phyloP scores from a whole-genome alignment of 2,888 invertebrate genomes.

The Frankliniella intonsa region DNA sequence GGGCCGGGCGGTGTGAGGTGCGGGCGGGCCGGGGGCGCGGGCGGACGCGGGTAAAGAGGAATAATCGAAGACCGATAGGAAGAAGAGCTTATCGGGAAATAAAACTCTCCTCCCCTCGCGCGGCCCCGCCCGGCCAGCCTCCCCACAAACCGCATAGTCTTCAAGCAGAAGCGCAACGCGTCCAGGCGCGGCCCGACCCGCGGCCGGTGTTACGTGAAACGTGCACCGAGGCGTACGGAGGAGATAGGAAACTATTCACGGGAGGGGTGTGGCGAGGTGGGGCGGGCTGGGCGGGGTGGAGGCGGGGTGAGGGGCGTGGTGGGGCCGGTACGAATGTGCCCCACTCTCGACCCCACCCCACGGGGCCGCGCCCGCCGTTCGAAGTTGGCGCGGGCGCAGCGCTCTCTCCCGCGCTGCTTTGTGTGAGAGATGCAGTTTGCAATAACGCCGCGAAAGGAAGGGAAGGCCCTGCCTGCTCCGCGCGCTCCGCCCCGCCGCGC shows the following conservation, averaged over 20 bases:
- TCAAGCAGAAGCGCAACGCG: too few species aligned
- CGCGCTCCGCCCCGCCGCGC: not conserved
- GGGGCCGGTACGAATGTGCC: not conserved
- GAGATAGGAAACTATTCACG: too few species aligned
- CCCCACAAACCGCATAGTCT: too few species aligned
- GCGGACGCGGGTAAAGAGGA: not conserved
- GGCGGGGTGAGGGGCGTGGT: not conserved
- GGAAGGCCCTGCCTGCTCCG: not conserved
- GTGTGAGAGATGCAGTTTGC: slow-evolving; percentile 5
- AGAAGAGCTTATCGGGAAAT: slow-evolving; percentile 7
- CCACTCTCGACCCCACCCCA: too few species aligned
- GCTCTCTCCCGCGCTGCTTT: not conserved
- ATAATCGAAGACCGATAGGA: slow-evolving; percentile 2
- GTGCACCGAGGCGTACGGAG: too few species aligned
- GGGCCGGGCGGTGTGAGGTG: too few species aligned
- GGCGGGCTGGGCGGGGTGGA: not conserved
- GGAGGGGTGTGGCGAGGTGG: not conserved
- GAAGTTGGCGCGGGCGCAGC: not conserved
- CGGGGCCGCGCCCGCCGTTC: too few species aligned
- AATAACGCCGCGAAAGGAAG: not conserved
- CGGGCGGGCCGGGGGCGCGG: not conserved
- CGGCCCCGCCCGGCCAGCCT: too few species aligned
- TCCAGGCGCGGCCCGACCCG: too few species aligned
- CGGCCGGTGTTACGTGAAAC: too few species aligned
- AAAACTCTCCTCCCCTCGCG: not conserved